Evolutionary conservation across 2,113 vertebrate species (phyloP).

Genomic region (Pomatostomus ruficeps): DNA sequence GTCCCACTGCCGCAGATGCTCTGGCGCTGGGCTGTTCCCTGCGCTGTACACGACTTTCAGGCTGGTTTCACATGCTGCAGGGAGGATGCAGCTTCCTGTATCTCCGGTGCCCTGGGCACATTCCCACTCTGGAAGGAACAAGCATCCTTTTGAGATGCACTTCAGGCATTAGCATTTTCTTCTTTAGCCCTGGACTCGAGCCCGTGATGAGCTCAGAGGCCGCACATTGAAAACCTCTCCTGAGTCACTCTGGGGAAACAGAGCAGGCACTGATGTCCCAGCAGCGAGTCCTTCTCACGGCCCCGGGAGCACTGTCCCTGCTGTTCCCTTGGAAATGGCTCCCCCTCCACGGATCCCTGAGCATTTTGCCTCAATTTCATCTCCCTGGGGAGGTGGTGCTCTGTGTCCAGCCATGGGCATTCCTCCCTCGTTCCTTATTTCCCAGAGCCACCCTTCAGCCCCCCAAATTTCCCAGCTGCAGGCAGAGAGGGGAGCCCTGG

Average conservation of each 20-base stretch:
- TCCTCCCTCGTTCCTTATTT: not conserved
- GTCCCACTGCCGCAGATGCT: not conserved
- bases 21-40: not conserved
- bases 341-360: accelerated
- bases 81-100: not conserved
- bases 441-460: not conserved
- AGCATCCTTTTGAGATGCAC: not conserved
- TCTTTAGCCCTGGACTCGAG: not conserved
- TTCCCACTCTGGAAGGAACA: not conserved
- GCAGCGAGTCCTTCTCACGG: not conserved
- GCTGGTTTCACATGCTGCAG: not conserved
- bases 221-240: not conserved
- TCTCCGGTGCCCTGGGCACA: not conserved
- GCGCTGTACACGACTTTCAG: not conserved
- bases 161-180: not conserved
- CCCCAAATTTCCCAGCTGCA: not conserved
- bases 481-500: accelerated
- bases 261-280: not conserved
- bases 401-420: not conserved
- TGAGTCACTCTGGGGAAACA: not conserved
- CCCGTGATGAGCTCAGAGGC: not conserved
- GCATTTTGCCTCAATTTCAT: not conserved
- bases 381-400: not conserved
- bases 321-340: not conserved
- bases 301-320: not conserved